phyloP scores from a whole-genome alignment of 2,797 vertebrate genomes.

The Sebastes elongatus region DNA sequence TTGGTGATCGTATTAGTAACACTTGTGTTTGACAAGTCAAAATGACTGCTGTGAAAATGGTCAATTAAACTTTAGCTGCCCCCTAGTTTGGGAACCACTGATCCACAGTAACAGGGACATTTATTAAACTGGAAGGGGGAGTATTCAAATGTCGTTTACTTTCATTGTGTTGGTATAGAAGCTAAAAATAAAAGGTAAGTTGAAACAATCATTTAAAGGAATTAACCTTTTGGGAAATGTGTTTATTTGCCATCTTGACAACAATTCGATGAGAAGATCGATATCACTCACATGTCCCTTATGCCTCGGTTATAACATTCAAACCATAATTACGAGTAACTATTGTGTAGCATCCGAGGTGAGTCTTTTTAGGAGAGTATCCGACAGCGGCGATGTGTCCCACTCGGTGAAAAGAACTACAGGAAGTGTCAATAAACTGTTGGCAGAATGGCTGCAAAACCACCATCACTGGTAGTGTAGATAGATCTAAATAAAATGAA shows the following conservation, averaged over 20 bases:
- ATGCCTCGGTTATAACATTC: not conserved
- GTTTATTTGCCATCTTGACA: not conserved
- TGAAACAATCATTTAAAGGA: not conserved
- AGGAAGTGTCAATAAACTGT: not conserved
- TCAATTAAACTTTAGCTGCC: not conserved
- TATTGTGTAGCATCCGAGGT: not conserved
- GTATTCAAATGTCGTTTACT: not conserved
- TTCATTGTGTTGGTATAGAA: not conserved
- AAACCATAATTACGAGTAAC: not conserved
- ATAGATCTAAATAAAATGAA: not conserved
- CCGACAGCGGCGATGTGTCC: not conserved
- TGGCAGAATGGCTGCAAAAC: not conserved
- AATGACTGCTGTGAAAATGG: conserved; percentile 15
- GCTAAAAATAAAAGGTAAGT: not conserved
- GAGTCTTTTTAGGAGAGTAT: fast-evolving
- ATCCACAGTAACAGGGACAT: not conserved
- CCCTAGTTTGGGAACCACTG: not conserved
- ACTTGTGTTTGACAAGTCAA: conserved; percentile 14
- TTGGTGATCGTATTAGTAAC: conserved; percentile 14
- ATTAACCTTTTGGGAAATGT: not conserved
- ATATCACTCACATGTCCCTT: not conserved
- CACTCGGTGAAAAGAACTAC: not conserved
- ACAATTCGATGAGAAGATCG: not conserved
- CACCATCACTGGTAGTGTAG: not conserved
- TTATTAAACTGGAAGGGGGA: not conserved